Conservation (phyloP, 2,888 invertebrate species). For the Digitonthophagus gazella region DNA sequence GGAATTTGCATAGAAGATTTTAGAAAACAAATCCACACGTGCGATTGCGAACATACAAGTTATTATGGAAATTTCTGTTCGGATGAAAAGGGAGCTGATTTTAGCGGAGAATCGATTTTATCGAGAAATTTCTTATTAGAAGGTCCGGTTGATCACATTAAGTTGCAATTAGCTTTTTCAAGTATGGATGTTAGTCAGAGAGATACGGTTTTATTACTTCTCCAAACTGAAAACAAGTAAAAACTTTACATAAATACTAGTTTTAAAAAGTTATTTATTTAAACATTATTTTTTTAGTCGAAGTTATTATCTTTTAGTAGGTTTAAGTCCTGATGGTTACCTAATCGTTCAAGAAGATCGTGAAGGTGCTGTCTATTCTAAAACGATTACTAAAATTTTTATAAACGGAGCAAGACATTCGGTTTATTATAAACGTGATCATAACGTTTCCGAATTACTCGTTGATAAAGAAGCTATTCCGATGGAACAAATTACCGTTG, state of each 20-base stretch:
- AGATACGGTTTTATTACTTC: constrained; percentile 72
- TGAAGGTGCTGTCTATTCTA: constrained; percentile 71
- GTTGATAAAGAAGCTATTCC: constrained; percentile 76
- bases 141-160: constrained; percentile 72
- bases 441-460: constrained; percentile 67
- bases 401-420: constrained; percentile 80
- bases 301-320: constrained; percentile 80
- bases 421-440: constrained; percentile 67
- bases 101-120: constrained; percentile 81
- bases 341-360: constrained; percentile 83
- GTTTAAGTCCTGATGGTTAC: constrained; percentile 79
- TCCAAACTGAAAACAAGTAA: constrained; percentile 82
- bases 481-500: constrained; percentile 65
- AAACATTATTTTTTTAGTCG: constrained; percentile 55
- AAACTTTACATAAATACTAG: constrained; percentile 29
- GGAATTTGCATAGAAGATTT: constrained; percentile 89
- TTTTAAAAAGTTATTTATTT: constrained; percentile 20
- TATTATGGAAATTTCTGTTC: constrained; percentile 86
- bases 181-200: constrained; percentile 76
- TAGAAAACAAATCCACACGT: constrained; percentile 78
- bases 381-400: constrained; percentile 75
- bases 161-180: constrained; percentile 84
- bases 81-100: constrained; percentile 87
- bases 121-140: constrained; percentile 73
- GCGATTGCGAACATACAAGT: constrained; percentile 86